phyloP scores from a whole-genome alignment of 1,140 invertebrate genomes.

The Drosophila chauvacae region DNA sequence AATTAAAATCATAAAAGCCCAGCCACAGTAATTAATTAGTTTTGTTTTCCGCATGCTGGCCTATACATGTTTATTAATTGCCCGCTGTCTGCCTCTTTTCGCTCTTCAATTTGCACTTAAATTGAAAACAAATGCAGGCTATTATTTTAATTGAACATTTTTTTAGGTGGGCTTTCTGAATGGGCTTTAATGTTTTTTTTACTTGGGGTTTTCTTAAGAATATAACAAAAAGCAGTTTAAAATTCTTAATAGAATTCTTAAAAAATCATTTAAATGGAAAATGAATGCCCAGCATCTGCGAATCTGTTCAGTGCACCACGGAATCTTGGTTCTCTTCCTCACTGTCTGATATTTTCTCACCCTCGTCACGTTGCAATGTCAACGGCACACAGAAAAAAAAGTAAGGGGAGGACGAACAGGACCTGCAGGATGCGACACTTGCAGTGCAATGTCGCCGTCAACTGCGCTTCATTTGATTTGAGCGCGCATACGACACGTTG shows the following conservation, averaged over 20 bases:
- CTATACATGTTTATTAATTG: constrained; percentile 25
- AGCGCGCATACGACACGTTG: constrained; percentile 61
- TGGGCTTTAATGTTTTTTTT: neutral
- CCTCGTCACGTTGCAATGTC: constrained; percentile 47
- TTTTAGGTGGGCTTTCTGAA: constrained; percentile 6
- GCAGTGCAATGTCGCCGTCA: constrained; percentile 28
- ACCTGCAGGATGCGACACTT: constrained; percentile 29
- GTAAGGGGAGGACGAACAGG: neutral
- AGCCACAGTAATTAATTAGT: constrained; percentile 65
- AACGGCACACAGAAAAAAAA: constrained; percentile 12
- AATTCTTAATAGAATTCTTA: neutral
- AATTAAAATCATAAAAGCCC: constrained; percentile 51
- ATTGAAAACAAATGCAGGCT: constrained; percentile 6
- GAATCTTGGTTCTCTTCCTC: neutral
- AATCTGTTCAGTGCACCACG: constrained; percentile 20
- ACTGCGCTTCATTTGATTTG: constrained; percentile 54
- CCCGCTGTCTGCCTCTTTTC: constrained; percentile 18
- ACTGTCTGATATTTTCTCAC: constrained; percentile 7
- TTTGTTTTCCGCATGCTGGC: constrained; percentile 41
- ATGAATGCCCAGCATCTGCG: constrained; percentile 32
- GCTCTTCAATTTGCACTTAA: constrained; percentile 12
- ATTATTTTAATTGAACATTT: constrained; percentile 20
- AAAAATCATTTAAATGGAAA: constrained; percentile 29
- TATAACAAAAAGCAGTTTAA: too few relatives aligned
- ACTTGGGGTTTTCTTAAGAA: neutral